A percentile compares a stretch with the other conserved stretches of the same genome.
Evolutionary conservation across 2,797 vertebrate genomes (phyloP).

Genomic region (Danio choprae): DNA sequence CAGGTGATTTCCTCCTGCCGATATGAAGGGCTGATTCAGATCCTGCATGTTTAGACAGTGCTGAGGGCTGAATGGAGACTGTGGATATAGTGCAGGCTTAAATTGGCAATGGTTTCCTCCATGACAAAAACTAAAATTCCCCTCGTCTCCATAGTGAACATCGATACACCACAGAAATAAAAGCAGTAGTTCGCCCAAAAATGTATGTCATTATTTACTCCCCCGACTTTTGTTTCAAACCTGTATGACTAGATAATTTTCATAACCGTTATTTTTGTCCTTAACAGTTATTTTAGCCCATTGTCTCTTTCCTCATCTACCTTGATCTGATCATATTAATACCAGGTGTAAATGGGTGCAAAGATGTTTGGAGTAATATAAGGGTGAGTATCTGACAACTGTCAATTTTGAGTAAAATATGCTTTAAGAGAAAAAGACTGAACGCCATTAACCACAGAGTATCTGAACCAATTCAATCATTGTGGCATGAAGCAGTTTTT

Average conservation of each 20-base stretch:
- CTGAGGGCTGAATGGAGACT: constrained; percentile 1
- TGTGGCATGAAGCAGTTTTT: too few relatives aligned
- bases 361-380: too few relatives aligned
- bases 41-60: constrained; percentile 52
- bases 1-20: constrained; percentile 42
- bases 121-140: constrained; percentile 19
- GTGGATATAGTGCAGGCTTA: not conserved
- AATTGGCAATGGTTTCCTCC: constrained; percentile 6
- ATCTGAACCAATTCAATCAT: too few relatives aligned
- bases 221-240: constrained; percentile 1
- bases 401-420: too few relatives aligned
- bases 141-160: not conserved
- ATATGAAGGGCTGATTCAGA: constrained; percentile 42
- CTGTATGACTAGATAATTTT: not conserved
- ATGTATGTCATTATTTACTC: not conserved
- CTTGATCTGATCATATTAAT: too few relatives aligned
- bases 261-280: not conserved
- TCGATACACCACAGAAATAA: constrained; percentile 6
- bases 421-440: too few relatives aligned
- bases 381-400: too few relatives aligned
- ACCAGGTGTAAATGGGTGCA: too few relatives aligned
- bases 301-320: too few relatives aligned
- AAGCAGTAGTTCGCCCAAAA: not conserved
- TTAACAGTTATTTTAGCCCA: not conserved
- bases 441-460: too few relatives aligned